phyloP scores from a whole-genome alignment of 1,140 invertebrate genomes.

The Aphis craccivora region DNA sequence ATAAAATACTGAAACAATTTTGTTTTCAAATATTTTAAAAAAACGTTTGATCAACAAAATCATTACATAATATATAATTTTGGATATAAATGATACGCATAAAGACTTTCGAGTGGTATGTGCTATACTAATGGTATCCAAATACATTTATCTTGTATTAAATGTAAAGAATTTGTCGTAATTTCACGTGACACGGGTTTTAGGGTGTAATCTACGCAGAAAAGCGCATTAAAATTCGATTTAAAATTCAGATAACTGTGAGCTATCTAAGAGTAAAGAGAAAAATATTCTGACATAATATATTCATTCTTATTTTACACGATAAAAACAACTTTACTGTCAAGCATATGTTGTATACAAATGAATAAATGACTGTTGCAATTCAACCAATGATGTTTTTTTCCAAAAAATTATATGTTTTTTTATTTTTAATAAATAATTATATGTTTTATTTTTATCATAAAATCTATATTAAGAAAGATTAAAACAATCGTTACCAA shows the following conservation, averaged over 20 bases:
- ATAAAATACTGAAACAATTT: neutral
- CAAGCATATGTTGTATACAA: conserved; percentile 2
- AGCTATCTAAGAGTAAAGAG: neutral
- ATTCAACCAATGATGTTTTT: neutral
- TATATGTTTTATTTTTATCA: neutral
- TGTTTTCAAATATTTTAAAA: neutral
- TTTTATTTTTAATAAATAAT: neutral
- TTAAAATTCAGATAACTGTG: neutral
- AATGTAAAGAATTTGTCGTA: neutral
- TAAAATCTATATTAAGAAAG: neutral
- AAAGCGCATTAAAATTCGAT: neutral
- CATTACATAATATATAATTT: neutral
- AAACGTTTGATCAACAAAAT: neutral
- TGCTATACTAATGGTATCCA: neutral
- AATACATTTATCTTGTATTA: neutral
- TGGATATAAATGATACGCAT: neutral
- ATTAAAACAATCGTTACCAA: neutral
- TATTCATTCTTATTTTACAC: neutral
- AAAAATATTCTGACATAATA: conserved; percentile 18
- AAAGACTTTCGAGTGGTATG: neutral
- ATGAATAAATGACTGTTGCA: neutral
- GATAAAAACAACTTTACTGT: neutral
- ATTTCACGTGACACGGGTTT: neutral
- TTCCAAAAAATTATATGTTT: neutral
- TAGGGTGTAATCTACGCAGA: neutral